Evolutionary conservation across 35 echinoderm and acorn worm species (phyloP).

Genomic region (Apostichopus parvimensis): DNA sequence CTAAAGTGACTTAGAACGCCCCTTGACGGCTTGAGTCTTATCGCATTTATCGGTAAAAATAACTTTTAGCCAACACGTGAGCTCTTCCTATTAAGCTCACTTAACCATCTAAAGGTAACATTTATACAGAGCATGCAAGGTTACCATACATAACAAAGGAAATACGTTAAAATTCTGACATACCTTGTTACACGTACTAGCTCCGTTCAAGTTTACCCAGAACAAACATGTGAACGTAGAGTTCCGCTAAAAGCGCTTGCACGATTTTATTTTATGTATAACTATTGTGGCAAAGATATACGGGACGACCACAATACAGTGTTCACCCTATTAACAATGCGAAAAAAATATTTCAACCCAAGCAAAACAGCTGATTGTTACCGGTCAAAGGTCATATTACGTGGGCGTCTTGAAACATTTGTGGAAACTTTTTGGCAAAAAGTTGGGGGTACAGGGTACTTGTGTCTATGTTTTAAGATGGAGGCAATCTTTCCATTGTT

Average conservation of each 20-base stretch:
- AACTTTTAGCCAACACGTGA: not conserved
- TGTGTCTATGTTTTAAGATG: too few species aligned
- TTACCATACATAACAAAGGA: not conserved
- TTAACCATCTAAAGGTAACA: not conserved
- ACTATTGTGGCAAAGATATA: not conserved
- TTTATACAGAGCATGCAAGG: not conserved
- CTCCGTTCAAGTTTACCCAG: not conserved
- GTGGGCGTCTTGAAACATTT: too few species aligned
- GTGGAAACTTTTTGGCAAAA: too few species aligned
- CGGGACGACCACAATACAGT: not conserved
- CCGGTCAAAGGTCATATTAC: not conserved
- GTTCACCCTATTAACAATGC: not conserved
- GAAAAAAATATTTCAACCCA: not conserved
- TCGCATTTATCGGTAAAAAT: not conserved
- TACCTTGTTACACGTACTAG: not conserved
- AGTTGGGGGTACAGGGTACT: too few species aligned
- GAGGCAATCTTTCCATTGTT: too few species aligned
- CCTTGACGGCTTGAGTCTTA: not conserved
- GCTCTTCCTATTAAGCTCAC: not conserved
- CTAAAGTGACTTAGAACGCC: not conserved
- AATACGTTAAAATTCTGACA: not conserved
- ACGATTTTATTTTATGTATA: not conserved
- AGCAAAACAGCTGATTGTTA: not conserved
- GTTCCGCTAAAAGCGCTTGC: not conserved
- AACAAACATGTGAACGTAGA: not conserved